These are phyloP conservation scores for Sylvia borin DNA, from an alignment of 2,797 vertebrate genomes.

Conservation along the genomic window DNA sequence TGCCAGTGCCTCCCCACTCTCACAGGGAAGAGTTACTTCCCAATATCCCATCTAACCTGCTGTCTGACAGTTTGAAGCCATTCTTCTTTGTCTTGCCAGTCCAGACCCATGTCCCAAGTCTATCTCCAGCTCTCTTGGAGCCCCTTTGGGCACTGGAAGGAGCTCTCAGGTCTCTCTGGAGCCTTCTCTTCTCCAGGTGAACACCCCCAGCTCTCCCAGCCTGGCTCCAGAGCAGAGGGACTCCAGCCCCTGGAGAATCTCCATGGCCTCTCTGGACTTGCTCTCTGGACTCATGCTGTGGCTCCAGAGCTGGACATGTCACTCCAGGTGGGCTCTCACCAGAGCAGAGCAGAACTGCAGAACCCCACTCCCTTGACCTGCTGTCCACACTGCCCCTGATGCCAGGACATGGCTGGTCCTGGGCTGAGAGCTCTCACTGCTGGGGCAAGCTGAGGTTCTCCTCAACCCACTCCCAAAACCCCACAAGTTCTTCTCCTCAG, in stretches of 20 bases:
- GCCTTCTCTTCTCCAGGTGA: not conserved
- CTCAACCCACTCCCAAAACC: not conserved
- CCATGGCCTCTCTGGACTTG: not conserved
- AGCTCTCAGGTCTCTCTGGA: not conserved
- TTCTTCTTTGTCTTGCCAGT: not conserved
- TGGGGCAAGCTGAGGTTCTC: not conserved
- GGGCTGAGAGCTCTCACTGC: not conserved
- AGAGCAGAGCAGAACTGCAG: not conserved
- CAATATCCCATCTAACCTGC: not conserved
- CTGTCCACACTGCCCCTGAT: not conserved
- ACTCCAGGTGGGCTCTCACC: not conserved
- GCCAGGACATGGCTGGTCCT: not conserved
- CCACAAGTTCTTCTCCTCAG: not conserved
- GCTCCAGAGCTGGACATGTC: not conserved
- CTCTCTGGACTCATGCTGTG: too few species aligned
- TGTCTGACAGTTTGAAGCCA: not conserved
- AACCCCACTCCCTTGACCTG: not conserved
- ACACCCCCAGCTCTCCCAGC: not conserved
- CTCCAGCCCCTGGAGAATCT: not conserved
- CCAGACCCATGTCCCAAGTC: not conserved
- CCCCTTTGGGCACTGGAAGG: not conserved
- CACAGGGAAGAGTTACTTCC: not conserved
- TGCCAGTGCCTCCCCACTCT: rapidly evolving
- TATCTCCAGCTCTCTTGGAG: not conserved
- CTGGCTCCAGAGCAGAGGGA: not conserved